Evolutionary conservation across 1,140 invertebrate genomes (phyloP).

Genomic region (Aphelenchoides besseyi): DNA sequence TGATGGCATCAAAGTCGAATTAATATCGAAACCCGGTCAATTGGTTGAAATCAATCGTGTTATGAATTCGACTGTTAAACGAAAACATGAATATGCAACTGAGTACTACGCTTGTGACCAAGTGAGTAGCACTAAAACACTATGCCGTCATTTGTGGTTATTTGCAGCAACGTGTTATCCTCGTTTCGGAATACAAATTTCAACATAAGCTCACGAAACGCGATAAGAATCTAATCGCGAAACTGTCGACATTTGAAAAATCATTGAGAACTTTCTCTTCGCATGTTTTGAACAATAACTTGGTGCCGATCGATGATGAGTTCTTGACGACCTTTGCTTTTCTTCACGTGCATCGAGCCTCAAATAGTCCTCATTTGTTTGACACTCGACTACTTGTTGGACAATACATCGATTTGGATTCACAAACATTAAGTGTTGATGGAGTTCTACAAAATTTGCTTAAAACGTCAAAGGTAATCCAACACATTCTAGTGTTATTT

Average conservation of each 20-base stretch:
- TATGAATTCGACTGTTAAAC: background rate
- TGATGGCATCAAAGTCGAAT: conserved; percentile 13
- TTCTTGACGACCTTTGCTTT: conserved; percentile 6
- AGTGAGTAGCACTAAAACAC: background rate
- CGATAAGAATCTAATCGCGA: background rate
- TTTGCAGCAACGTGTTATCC: conserved; percentile 2
- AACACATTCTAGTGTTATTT: background rate
- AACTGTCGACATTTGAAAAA: conserved; percentile 5
- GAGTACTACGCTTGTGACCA: conserved; percentile 13
- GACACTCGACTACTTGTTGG: background rate
- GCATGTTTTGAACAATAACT: background rate
- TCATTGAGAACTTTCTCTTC: conserved; percentile 5
- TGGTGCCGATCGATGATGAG: conserved; percentile 1
- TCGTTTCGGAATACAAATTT: conserved; percentile 13
- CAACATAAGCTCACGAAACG: background rate
- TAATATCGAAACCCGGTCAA: conserved; percentile 9
- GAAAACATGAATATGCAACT: background rate
- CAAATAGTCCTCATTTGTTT: background rate
- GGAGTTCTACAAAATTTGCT: background rate
- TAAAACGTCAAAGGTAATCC: background rate
- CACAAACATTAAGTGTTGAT: background rate
- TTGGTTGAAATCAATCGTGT: background rate
- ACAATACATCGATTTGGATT: conserved; percentile 7
- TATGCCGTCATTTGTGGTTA: background rate
- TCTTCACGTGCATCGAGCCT: conserved; percentile 1